Conservation (phyloP, 2,888 invertebrate genomes). For the Pterobdella sp. region DNA sequence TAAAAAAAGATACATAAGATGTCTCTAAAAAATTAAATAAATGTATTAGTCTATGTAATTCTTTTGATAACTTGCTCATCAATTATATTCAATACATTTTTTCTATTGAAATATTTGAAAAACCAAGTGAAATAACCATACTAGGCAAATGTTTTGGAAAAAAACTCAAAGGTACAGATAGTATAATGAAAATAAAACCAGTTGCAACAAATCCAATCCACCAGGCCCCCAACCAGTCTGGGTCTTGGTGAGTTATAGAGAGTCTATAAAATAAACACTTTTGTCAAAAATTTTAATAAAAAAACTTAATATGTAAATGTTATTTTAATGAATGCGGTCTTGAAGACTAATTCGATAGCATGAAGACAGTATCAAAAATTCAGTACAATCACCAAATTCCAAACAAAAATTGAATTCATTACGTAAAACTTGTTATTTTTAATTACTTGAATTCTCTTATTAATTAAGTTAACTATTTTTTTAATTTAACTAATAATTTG, state of each 20-base stretch:
- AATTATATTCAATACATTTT: too few relatives aligned
- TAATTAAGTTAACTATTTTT: background rate
- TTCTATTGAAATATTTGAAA: background rate
- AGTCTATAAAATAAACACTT: constrained; percentile 25
- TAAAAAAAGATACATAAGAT: too few relatives aligned
- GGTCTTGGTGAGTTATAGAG: constrained; percentile 39
- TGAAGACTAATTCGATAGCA: too few relatives aligned
- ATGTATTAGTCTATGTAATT: too few relatives aligned
- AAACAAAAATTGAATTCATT: too few relatives aligned
- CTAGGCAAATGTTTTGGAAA: constrained; percentile 71
- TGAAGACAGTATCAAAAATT: too few relatives aligned
- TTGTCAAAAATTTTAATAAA: background rate
- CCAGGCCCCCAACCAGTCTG: constrained; percentile 86
- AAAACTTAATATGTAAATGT: too few relatives aligned
- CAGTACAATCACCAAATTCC: too few relatives aligned
- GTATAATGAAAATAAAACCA: constrained; percentile 70
- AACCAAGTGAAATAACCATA: constrained; percentile 20
- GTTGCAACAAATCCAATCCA: constrained; percentile 80
- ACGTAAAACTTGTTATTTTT: background rate
- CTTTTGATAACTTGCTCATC: too few relatives aligned
- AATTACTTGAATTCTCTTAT: background rate
- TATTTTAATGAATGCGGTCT: too few relatives aligned
- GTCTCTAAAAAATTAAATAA: too few relatives aligned
- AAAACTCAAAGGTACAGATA: constrained; percentile 79
- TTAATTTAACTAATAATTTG: background rate